Evolutionary conservation across 2,888 invertebrate genomes (phyloP), one percentile per base, ranked within the genome.

Genomic region (Phorcus lineatus): DNA sequence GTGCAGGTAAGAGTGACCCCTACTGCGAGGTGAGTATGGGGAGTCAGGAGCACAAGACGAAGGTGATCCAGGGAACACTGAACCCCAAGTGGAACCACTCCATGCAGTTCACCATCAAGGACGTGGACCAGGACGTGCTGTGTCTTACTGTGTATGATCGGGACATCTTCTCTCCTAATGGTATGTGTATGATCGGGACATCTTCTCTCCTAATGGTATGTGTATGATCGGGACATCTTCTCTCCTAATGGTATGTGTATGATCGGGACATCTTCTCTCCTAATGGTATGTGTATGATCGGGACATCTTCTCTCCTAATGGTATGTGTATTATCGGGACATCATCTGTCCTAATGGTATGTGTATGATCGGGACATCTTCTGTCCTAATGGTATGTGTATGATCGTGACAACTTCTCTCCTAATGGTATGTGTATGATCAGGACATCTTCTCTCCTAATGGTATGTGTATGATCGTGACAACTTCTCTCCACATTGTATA

Each of bases 1-100:
- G 16, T 74, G 2, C 84, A 92, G 92, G 93, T 79, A 92, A 95
- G 91, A 94, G 95, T 90, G 96, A 96, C 91, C 95, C 96, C 57
- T 96, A 96, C 91, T 96, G 96, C 92, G 96, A 96, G 93, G 95
- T 96, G 0, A 95, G 95, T 82, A 94, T 96, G 94, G 96, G 96
- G 7, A 95, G 95, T 40, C 96, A 96, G 93, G 95, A 95, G 88
- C 95, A 96, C 88, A 94, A 95, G 87, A 96, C 96, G 0, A 94
- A 94, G 81, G 94, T 94, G 54, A 94, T 95, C 28, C 94, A 94
- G 22, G 94, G 94, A 80, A 95, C 95, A 31, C 94, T 94, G 52
- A 94, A 94, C 90, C 95, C 96, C 16, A 94, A 95, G 82, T 96
- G 96, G 96, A 96, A 96, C 91, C 94, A 95, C 78, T 95, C 95